Evolutionary conservation across 2,113 vertebrate genomes (phyloP).

Genomic region (Casuarius casuarius): DNA sequence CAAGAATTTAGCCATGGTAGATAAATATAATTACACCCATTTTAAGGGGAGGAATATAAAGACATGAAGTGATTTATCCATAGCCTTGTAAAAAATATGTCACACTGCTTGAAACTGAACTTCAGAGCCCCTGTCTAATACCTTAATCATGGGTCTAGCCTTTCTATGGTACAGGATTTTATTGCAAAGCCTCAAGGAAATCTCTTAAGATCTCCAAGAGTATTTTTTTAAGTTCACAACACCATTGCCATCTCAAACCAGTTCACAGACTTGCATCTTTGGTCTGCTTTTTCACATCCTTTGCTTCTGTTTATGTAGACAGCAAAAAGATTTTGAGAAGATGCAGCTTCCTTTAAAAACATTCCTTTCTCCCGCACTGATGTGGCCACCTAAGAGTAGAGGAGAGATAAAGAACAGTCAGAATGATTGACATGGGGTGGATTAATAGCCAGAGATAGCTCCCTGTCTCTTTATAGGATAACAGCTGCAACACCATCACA

Average conservation of each 20-base stretch:
- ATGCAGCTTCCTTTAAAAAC: background rate
- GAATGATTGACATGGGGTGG: background rate
- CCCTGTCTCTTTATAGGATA: constrained; percentile 38
- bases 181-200: background rate
- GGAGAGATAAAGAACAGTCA: background rate
- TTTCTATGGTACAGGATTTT: background rate
- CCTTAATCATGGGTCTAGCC: background rate
- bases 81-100: background rate
- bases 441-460: background rate
- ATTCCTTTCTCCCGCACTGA: background rate
- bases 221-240: background rate
- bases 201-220: background rate
- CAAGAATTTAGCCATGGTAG: background rate
- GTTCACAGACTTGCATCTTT: background rate
- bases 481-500: constrained; percentile 42
- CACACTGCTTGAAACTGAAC: background rate
- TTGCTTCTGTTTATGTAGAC: background rate
- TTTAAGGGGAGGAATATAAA: background rate
- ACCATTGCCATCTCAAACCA: background rate
- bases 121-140: background rate
- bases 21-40: background rate
- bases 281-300: background rate
- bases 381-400: background rate
- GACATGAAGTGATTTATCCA: background rate
- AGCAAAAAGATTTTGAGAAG: background rate